Evolutionary conservation across 2,888 invertebrate species (phyloP).

Genomic region (Drosophila melanosoma): DNA sequence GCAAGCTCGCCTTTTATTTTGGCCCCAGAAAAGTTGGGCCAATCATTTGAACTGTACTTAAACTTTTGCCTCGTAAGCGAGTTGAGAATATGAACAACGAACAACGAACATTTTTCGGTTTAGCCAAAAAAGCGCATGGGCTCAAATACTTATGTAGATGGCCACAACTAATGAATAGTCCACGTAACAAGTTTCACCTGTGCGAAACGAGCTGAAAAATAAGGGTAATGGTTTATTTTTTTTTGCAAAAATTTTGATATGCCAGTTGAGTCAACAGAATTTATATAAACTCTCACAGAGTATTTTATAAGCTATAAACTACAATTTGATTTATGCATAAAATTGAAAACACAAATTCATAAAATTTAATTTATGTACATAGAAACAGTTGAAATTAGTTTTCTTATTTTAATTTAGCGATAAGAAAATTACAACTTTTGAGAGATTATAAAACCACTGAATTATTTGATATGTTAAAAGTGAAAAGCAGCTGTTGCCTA

Average conservation of each 20-base stretch:
- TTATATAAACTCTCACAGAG: background rate
- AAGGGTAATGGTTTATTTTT: background rate
- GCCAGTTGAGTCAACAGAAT: background rate
- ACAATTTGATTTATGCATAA: background rate
- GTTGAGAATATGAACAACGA: slow-evolving; percentile 37
- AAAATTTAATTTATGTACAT: background rate
- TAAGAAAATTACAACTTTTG: too few species aligned
- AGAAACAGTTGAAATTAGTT: background rate
- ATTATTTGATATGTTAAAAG: background rate
- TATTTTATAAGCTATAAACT: background rate
- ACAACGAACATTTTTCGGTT: slow-evolving; percentile 27
- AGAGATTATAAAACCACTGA: too few species aligned
- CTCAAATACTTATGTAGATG: slow-evolving; percentile 17
- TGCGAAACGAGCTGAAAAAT: slow-evolving; percentile 5
- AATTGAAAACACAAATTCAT: background rate
- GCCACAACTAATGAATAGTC: slow-evolving; percentile 18
- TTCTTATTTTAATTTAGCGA: background rate
- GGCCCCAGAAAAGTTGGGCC: slow-evolving; percentile 38
- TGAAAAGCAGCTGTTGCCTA: background rate
- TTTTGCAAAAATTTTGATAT: slow-evolving; percentile 1
- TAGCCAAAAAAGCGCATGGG: slow-evolving; percentile 12
- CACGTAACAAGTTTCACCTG: slow-evolving; percentile 5
- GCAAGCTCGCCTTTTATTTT: slow-evolving; percentile 38
- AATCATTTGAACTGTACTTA: slow-evolving; percentile 66
- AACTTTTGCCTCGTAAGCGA: slow-evolving; percentile 53